Evolutionary conservation across 2,797 vertebrate species (phyloP).

Genomic region (Myripristis jacobus): DNA sequence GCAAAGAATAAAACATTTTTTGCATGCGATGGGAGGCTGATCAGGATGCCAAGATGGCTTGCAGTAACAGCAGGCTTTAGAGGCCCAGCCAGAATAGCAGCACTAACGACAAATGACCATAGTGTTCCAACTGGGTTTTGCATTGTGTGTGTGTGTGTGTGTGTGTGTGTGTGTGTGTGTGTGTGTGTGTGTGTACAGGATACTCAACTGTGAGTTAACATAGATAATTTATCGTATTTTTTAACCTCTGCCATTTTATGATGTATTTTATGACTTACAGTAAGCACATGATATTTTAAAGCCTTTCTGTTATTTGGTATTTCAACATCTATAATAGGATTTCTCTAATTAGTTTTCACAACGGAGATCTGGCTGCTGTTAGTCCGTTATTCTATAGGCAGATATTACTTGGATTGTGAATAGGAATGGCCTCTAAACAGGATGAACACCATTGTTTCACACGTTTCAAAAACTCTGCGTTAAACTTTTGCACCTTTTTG

Average conservation of each 20-base stretch:
- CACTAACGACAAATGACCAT: not conserved
- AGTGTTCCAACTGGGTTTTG: not conserved
- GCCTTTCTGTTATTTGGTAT: too few species aligned
- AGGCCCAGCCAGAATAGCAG: conserved; percentile 54
- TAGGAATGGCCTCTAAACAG: not conserved
- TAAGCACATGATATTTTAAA: too few species aligned
- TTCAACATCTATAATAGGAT: too few species aligned
- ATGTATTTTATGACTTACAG: too few species aligned
- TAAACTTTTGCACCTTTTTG: not conserved
- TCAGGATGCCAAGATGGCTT: conserved; percentile 58
- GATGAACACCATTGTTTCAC: not conserved
- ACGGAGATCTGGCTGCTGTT: too few species aligned
- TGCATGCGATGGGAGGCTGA: conserved; percentile 33
- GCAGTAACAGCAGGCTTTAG: conserved; percentile 27
- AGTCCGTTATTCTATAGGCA: too few species aligned
- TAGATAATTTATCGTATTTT: not conserved
- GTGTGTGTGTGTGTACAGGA: not conserved
- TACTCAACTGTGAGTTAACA: not conserved
- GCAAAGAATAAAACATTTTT: conserved; percentile 34
- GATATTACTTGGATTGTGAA: too few species aligned
- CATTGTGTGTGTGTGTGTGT: not conserved
- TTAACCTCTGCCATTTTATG: too few species aligned
- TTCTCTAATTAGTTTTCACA: too few species aligned
- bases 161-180: not conserved
- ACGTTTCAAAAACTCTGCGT: too few species aligned